Base-by-base conservation (phyloP, 2,888 invertebrate genomes). In the Aphodius granarius region DNA sequence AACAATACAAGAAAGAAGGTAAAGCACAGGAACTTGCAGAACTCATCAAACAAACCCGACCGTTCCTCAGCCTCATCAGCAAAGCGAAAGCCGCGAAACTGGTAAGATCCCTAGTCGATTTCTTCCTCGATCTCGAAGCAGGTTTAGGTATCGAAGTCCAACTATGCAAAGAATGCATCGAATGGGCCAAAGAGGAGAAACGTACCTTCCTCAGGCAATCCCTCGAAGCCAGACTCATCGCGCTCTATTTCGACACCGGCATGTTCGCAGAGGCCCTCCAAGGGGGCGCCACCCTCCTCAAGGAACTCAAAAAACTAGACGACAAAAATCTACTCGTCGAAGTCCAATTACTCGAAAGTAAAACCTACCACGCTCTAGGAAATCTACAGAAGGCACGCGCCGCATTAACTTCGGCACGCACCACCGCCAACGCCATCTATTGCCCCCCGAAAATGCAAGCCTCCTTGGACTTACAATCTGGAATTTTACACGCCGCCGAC, bases 351-450 rank as follows among this genome's bases (percentile, higher is more conserved):
- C 90, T 99, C 83, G 99, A 99, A 89, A 98, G 98, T 87, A 99
- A 99, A 91, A 97, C 98, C 74, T 99, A 96, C 88, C 98, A 99
- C 90, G 97, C 98, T 74, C 90, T 99, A 79, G 95, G 97, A 85
- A 99, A 99, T 89, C 90, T 99, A 85, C 97, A 98, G 3, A 98
- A 98, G 87, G 97, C 98, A 9, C 90, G 98, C 81, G 99, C 99
- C 71, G 98, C 99, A 0, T 89, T 99, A 71, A 99, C 99, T 15
- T 98, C 98, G 64, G 99, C 98, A 3, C 91, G 99, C 83, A 99
- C 99, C n/a, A 99, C 99, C 71, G 99, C 99, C 5, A 99, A 99
- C 88, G 97, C 98, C 13, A 99, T 99, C 83, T 99, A 99, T 87
- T 98, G 99, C 87, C 98, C 99, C 78, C 99, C 99, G 0, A 97